Percentiles rank a stretch among this genome's conserved stretches.
Evolutionary conservation across 2,888 invertebrate species (phyloP).

Genomic region (Ochropleura leucogaster): DNA sequence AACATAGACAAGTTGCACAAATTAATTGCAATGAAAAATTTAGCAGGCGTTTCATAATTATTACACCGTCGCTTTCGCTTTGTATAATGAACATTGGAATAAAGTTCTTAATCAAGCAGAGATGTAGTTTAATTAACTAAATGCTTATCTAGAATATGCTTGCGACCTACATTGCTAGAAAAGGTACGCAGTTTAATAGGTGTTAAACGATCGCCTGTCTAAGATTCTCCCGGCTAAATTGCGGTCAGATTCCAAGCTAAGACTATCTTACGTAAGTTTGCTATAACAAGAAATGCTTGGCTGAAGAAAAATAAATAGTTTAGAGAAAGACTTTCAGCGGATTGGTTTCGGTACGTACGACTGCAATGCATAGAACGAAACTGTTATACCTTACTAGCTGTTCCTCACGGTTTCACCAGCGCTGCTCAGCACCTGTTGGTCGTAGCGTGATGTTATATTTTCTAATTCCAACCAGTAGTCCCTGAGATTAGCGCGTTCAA

Average conservation of each 20-base stretch:
- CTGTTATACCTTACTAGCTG: no score
- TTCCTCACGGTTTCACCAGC: no score
- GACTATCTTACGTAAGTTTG: neutral
- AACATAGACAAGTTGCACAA: neutral
- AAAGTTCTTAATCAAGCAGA: neutral
- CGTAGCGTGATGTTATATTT: no score
- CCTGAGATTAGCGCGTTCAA: no score
- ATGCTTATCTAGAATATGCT: neutral
- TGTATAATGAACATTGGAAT: neutral
- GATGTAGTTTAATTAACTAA: constrained; percentile 1
- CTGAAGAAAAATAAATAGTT: neutral
- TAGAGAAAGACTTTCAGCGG: neutral
- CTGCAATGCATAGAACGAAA: neutral
- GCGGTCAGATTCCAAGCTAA: constrained; percentile 7
- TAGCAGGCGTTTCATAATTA: constrained; percentile 32
- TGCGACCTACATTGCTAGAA: constrained; percentile 1
- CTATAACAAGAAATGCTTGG: no score
- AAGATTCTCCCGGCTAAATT: neutral
- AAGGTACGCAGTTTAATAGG: neutral
- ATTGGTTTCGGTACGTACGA: constrained; percentile 4
- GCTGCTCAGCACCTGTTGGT: no score
- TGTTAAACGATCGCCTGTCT: neutral
- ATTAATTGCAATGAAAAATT: constrained; percentile 26
- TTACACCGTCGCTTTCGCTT: neutral
- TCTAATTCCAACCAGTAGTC: no score